Percentiles rank a stretch among this genome's conserved stretches.
phyloP scores from a whole-genome alignment of 2,888 invertebrate genomes.

The Hedychridium roseum region DNA sequence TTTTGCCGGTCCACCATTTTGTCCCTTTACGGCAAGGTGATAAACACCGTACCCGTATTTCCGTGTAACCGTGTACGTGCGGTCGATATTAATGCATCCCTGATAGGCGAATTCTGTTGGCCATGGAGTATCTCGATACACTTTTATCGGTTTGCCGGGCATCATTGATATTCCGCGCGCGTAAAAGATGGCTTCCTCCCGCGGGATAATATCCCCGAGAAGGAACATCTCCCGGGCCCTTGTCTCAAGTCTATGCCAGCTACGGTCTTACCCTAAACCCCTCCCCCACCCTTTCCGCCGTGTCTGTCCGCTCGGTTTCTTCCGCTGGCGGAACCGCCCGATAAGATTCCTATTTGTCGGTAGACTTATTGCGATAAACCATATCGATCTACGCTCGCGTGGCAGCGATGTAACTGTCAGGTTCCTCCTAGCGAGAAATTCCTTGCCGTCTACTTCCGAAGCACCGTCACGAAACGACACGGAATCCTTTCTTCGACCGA shows the following conservation, averaged over 20 bases:
- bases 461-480: too few relatives aligned
- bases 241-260: background rate
- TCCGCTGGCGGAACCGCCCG: conserved; percentile 15
- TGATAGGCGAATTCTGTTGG: conserved; percentile 25
- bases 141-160: conserved; percentile 43
- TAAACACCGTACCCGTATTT: too few relatives aligned
- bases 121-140: conserved; percentile 37
- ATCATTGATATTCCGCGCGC: conserved; percentile 51
- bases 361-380: conserved; percentile 27
- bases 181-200: conserved; percentile 56
- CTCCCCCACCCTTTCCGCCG: conserved; percentile 1
- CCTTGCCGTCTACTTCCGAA: too few relatives aligned
- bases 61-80: too few relatives aligned
- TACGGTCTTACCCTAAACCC: conserved; percentile 2
- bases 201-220: conserved; percentile 51
- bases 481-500: too few relatives aligned
- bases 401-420: too few relatives aligned
- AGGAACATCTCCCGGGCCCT: conserved; percentile 26
- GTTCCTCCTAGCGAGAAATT: too few relatives aligned
- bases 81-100: too few relatives aligned
- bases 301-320: conserved; percentile 22
- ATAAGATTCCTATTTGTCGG: conserved; percentile 44
- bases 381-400: too few relatives aligned
- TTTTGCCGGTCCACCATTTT: too few relatives aligned
- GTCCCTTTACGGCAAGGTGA: too few relatives aligned